Conservation (phyloP, 2,113 vertebrate species). For the Zosterops pallidus region DNA sequence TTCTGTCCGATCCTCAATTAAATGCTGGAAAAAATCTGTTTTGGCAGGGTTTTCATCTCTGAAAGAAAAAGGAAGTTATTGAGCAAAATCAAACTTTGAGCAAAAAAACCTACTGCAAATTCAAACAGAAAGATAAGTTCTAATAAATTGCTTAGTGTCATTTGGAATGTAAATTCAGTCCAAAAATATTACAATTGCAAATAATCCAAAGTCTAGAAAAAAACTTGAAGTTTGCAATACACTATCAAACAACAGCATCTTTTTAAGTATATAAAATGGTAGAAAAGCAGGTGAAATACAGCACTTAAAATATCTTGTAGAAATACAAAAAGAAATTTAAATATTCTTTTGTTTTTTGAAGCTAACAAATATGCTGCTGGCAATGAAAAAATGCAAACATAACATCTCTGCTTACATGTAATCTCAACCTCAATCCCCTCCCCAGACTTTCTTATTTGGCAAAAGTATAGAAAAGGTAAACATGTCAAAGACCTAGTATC, state of each 20-base stretch:
- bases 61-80: slow-evolving; percentile 14
- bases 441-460: background rate
- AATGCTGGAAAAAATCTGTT: slow-evolving; percentile 87
- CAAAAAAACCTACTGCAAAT: background rate
- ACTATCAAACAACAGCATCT: background rate
- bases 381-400: background rate
- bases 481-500: background rate
- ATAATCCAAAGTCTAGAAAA: background rate
- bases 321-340: background rate
- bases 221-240: background rate
- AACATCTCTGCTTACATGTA: background rate
- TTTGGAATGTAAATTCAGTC: background rate
- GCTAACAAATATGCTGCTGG: background rate
- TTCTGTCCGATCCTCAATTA: slow-evolving; percentile 93
- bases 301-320: background rate
- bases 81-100: background rate
- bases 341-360: background rate
- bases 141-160: background rate
- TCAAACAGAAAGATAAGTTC: background rate
- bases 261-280: background rate
- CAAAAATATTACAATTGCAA: background rate
- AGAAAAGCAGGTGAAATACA: background rate
- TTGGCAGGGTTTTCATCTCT: slow-evolving; percentile 90
- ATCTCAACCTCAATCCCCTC: background rate
- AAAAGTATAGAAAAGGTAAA: background rate